Conservation (phyloP, 92 coral and sea anemone genomes). For the Micromussa lordhowensis region DNA sequence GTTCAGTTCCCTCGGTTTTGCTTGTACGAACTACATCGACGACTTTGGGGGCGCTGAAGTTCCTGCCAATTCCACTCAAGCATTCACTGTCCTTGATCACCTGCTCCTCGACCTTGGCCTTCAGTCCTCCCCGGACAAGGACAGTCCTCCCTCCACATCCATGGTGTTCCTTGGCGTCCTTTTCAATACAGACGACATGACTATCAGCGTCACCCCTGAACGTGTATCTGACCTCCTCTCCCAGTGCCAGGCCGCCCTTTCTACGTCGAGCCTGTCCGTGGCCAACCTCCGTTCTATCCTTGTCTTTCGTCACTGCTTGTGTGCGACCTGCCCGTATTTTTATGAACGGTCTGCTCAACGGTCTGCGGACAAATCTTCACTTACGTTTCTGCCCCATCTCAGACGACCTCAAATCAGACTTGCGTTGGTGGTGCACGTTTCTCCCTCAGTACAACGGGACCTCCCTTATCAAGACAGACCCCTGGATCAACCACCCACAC, state of each 20-base stretch:
- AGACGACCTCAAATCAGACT: too few species aligned
- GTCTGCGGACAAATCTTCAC: not conserved
- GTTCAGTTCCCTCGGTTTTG: constrained; percentile 23
- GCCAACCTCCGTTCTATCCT: not conserved
- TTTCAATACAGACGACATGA: not conserved
- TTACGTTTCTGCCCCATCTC: not conserved
- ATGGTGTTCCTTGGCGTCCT: constrained; percentile 17
- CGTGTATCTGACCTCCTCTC: not conserved
- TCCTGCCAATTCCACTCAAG: not conserved
- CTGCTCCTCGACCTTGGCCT: constrained; percentile 27
- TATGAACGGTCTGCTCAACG: not conserved
- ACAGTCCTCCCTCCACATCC: constrained; percentile 18
- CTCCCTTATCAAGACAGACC: too few species aligned
- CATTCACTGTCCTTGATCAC: constrained; percentile 13
- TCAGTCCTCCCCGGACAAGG: constrained; percentile 30
- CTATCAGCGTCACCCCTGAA: not conserved
- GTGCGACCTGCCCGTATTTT: not conserved
- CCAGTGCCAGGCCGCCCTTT: not conserved
- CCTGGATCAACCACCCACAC: too few species aligned
- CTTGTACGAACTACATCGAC: constrained; percentile 30
- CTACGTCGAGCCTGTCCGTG: not conserved
- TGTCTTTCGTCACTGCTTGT: not conserved
- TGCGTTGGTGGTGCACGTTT: too few species aligned
- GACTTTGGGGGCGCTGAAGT: not conserved
- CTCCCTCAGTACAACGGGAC: too few species aligned